Conservation (phyloP, 2,797 vertebrate genomes). For the Strix occidentalis region DNA sequence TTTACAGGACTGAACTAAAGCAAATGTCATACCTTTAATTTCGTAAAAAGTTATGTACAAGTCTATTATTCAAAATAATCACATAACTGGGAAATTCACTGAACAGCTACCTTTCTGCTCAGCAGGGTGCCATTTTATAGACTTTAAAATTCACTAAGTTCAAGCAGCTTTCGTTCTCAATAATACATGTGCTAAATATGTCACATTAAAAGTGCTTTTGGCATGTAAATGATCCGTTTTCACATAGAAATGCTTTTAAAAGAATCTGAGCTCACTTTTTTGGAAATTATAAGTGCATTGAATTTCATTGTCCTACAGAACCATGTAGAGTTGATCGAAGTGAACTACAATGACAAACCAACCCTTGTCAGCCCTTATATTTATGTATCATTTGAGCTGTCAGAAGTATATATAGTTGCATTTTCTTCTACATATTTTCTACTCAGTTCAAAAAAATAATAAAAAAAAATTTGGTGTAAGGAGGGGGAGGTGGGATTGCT, state of each 20-base stretch:
- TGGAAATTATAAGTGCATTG: constrained; percentile 84
- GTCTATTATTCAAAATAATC: constrained; percentile 99
- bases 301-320: constrained; percentile 85
- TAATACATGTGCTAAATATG: constrained; percentile 95
- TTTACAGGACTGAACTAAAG: constrained; percentile 80
- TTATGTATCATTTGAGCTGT: constrained; percentile 85
- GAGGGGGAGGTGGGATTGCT: constrained; percentile 43
- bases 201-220: constrained; percentile 92
- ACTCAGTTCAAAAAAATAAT: constrained; percentile 52
- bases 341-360: constrained; percentile 81
- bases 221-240: constrained; percentile 90
- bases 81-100: constrained; percentile 90
- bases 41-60: constrained; percentile 89
- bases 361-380: constrained; percentile 81
- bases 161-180: constrained; percentile 90
- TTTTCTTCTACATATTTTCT: constrained; percentile 79
- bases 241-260: constrained; percentile 87
- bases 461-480: constrained; percentile 43
- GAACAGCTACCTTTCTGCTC: constrained; percentile 93
- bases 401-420: constrained; percentile 79
- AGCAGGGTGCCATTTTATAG: constrained; percentile 94
- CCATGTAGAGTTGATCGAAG: constrained; percentile 83
- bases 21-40: constrained; percentile 90
- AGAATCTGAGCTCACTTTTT: constrained; percentile 84
- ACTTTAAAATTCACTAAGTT: constrained; percentile 93